A percentile compares a stretch with the other conserved stretches of the same genome.
Conservation (phyloP, 2,113 vertebrate species). For the Brienomyrus brachyistius region DNA sequence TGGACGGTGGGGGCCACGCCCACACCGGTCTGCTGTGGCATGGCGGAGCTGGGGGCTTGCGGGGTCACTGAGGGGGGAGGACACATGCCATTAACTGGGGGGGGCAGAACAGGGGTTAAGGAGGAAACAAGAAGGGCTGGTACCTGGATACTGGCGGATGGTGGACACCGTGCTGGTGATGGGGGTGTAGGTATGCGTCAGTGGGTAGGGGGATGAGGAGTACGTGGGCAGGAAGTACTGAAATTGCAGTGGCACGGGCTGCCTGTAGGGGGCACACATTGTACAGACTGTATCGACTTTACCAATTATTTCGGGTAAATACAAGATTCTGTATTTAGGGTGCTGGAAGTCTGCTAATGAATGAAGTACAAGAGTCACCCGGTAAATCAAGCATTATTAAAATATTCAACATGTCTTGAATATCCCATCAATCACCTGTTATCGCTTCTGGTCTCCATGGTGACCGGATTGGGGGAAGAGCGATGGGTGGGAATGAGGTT, state of each 20-base stretch:
- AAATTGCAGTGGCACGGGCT: conserved; percentile 89
- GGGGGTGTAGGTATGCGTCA: conserved; percentile 90
- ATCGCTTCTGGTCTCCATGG: conserved; percentile 91
- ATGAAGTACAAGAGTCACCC: not conserved
- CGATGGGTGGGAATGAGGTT: conserved; percentile 88
- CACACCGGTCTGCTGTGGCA: conserved; percentile 81
- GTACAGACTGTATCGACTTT: not conserved
- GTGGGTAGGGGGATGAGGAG: conserved; percentile 78
- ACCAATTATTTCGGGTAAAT: not conserved
- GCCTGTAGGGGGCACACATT: conserved; percentile 51
- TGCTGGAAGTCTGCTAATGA: not conserved
- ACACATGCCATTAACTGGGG: not conserved
- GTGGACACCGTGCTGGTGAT: conserved; percentile 94
- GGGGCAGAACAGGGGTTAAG: not conserved
- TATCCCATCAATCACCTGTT: conserved; percentile 66
- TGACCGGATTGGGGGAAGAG: conserved; percentile 88
- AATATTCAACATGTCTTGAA: not conserved
- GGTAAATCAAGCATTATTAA: not conserved
- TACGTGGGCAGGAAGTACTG: conserved; percentile 91
- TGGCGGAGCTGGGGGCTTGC: conserved; percentile 83
- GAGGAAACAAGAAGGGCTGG: conserved; percentile 2
- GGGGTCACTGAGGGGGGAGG: conserved; percentile 70
- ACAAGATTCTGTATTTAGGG: not conserved
- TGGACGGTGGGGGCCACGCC: conserved; percentile 92
- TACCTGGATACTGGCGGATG: conserved; percentile 93